Evolutionary conservation across 2,797 vertebrate species (phyloP), one percentile per base, ranked within the genome.

Genomic region (Caiman crocodilus): DNA sequence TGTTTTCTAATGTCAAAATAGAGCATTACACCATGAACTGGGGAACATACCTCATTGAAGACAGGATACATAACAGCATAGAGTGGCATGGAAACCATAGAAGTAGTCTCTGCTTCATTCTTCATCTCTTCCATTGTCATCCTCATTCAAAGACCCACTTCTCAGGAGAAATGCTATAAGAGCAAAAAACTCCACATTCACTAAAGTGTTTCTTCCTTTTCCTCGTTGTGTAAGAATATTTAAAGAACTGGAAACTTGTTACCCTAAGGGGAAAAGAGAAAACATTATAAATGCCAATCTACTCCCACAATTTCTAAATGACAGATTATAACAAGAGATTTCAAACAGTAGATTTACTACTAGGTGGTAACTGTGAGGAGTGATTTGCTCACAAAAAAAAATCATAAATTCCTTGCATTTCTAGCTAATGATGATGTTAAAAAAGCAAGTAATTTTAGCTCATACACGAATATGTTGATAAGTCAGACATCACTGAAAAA

Each of bases 71-170:
- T 99, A 76, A 99, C 98, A 58, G 98, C 98, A 96, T 99, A 99
- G 88, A 99, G 98, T 84, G 99, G 98, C 99, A 99, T 99, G 96
- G 98, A 99, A 98, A 98, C 98, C 97, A 98, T 98, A 85, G 99
- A 99, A 98, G 98, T 98, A 89, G 97, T 97, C 97, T 99, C 98
- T 89, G 98, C 98, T 98, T 99, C 98, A 99, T 99, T 99, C 98
- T 98, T 99, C 98, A 98, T 98, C 98, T 99, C 98, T 98, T 99
- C 99, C 99, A 99, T 99, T 99, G 98, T 99, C 99, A 99, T 99
- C 98, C 98, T 99, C 98, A 98, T 99, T 98, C 98, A 99, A 99
- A 98, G 98, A 95, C 90, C 97, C 97, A 97, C 97, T 96, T 98
- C 95, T 97, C 96, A 90, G 97, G 97, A 97, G 97, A 98, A 98